Base-by-base conservation (phyloP, 2,888 invertebrate species). In the Calliphora vomitoria region DNA sequence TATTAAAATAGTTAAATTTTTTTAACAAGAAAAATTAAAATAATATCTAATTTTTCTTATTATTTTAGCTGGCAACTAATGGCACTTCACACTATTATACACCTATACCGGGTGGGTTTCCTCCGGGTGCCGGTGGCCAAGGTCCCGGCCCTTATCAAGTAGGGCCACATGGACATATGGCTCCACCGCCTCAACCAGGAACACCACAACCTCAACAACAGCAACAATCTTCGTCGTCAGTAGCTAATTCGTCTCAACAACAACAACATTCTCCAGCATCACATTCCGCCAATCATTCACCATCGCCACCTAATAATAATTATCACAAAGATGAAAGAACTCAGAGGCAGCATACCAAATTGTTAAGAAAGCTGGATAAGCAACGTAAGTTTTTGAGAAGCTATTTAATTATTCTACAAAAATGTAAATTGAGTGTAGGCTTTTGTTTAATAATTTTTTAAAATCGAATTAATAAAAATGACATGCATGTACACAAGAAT, bases 251-350 rank as follows among this genome's bases (percentile, higher is more conserved):
- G 38, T 82, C 84, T 55, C 89, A 80, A 18, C 90, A 89, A 55
- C 90, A 88, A 79, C 92, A 94, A 93, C 92, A 94, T 92, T 90
- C 90, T 75, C 85, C 89, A 60, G 93, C 94, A 75, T 95, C 95
- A 91, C 96, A 96, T 92, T 95, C 96, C 94, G 96, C 96, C 90
- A 87, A 82, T 85, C 96, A 96, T 94, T 96, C 96, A 89, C 95
- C 95, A 85, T 95, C 95, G 62, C 96, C 96, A 79, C 96, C 96
- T 69, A 89, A 79, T 62, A 93, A 92, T 91, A 96, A 95, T 93
- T 96, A 96, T 92, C 97, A 97, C 92, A 96, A 97, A 93, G 97
- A 97, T 93, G 97, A 97, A 93, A 95, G 97, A 90, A 95, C 96
- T 60, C 97, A 97, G 92, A 94, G 96, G 88, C 97, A 97, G 93